Base-by-base conservation (phyloP, 2,113 vertebrate species). In the Pelvicachromis taeniatus region DNA sequence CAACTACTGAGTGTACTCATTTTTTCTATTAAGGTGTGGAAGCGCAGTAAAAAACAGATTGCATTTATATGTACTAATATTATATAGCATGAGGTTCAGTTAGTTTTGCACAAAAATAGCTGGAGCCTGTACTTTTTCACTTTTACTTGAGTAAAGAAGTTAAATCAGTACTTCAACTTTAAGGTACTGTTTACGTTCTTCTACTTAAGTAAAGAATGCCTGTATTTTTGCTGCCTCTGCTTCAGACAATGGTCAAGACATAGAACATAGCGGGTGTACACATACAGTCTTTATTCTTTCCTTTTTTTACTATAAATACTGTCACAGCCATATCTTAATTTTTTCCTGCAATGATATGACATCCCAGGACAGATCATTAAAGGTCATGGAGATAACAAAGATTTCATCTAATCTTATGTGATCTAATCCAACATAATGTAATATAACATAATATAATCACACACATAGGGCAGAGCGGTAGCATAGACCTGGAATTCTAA, bases 381-480 rank as follows among this genome's bases (percentile, higher is more conserved):
- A 83, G 85, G 90, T 92, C 86, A 85, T 68, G 35, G 40, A 88
- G 80, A 90, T 82, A 89, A 94, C 88, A 61, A 86, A 78, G 50
- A 40, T 80, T 75, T 90, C 13, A 88, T 87, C 75, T 89, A 86
- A 92, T 93, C 81, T 77, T 79, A 77, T 70, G 19, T 90, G 78
- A 92, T 93, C 83, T 85, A 88, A 92, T 91, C 79, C 54, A 89
- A 82, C 78, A 75, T 90, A 88, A 91, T 91, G 77, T 85, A 86
- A 92, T 85, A 83, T 84, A 80, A 89, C 59, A 77, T 88, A 91
- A 92, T 91, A 84, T 87, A 87, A 92, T 91, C 82, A 89, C 78
- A 54, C 52, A 83, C 87, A 85, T 81, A 85, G 59, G 45, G 35
- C 70, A 85, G 54, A 80, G 56, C 11, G 31, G 19, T 84, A 68